phyloP scores from a whole-genome alignment of 2,797 vertebrate genomes.

The Coranthus polyacanthus region DNA sequence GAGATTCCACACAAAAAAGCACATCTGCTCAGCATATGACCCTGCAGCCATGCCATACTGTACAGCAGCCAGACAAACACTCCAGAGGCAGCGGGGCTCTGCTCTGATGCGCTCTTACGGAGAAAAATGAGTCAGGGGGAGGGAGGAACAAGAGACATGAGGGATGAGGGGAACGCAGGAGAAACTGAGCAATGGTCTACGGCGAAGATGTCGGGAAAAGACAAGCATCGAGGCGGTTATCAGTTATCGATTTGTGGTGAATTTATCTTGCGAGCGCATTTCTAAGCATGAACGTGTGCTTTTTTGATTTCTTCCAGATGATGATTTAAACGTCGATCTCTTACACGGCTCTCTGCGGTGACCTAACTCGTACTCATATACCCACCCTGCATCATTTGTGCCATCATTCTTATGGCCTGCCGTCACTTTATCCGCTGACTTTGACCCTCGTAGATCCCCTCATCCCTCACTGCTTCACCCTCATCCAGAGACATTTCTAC shows the following conservation, averaged over 20 bases:
- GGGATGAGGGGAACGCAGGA: slow-evolving; percentile 22
- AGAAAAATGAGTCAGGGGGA: slow-evolving; percentile 52
- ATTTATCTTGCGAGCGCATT: slow-evolving; percentile 53
- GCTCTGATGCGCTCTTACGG: slow-evolving; percentile 27
- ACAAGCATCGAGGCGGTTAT: slow-evolving; percentile 44
- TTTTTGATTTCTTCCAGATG: slow-evolving; percentile 74
- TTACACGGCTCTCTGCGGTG: slow-evolving; percentile 48
- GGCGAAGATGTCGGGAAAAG: slow-evolving; percentile 27
- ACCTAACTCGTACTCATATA: slow-evolving; percentile 35
- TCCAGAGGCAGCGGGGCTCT: slow-evolving; percentile 32
- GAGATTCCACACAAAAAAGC: slow-evolving; percentile 61
- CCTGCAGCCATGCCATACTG: slow-evolving; percentile 49
- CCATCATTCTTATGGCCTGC: slow-evolving; percentile 35
- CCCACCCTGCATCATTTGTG: slow-evolving; percentile 23
- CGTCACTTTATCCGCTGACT: neutral
- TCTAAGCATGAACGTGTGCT: slow-evolving; percentile 52
- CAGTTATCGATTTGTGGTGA: slow-evolving; percentile 57
- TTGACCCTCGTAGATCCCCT: slow-evolving; percentile 12
- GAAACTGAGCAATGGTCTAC: slow-evolving; percentile 10
- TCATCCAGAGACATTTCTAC: no score
- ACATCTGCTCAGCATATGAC: slow-evolving; percentile 79
- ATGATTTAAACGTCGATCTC: slow-evolving; percentile 33
- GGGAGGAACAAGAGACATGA: slow-evolving; percentile 41
- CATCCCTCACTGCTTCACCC: neutral
- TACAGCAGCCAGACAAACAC: slow-evolving; percentile 38